Percentiles rank a stretch among this genome's conserved stretches.
These are phyloP conservation scores for Heterotis niloticus DNA, from an alignment of 2,113 vertebrate species.

Conservation along the genomic window DNA sequence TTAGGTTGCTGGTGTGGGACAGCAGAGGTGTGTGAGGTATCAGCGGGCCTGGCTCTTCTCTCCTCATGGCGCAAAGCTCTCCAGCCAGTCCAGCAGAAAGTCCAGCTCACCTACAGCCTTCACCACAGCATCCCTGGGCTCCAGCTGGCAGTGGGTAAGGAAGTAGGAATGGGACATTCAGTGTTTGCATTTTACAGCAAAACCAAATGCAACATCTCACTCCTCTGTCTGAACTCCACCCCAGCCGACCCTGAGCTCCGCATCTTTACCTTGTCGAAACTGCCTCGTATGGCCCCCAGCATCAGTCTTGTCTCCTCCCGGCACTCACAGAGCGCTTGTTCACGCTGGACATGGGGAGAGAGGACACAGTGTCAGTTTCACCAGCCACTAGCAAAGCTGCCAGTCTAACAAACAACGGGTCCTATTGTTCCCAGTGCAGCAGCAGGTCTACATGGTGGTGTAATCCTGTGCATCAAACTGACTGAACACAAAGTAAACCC, in stretches of 20 bases:
- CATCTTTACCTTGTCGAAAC: constrained; percentile 54
- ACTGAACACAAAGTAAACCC: too few relatives aligned
- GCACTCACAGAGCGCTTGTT: constrained; percentile 58
- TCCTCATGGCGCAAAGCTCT: constrained; percentile 42
- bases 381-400: too few relatives aligned
- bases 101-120: constrained; percentile 87
- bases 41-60: neutral
- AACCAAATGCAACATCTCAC: neutral
- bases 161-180: neutral
- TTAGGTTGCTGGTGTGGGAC: too few relatives aligned
- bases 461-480: too few relatives aligned
- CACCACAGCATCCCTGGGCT: constrained; percentile 61
- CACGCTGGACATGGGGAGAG: constrained; percentile 31
- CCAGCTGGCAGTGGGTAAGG: constrained; percentile 63
- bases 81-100: constrained; percentile 78
- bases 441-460: too few relatives aligned
- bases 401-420: too few relatives aligned
- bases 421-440: too few relatives aligned
- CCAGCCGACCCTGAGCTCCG: neutral
- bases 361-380: neutral
- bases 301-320: constrained; percentile 48
- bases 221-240: neutral
- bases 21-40: neutral
- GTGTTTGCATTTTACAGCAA: neutral
- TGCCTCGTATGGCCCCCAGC: constrained; percentile 46